These are phyloP conservation scores for Cynoglossus semilaevis DNA, from an alignment of 2,113 vertebrate species.

Conservation along the genomic window DNA sequence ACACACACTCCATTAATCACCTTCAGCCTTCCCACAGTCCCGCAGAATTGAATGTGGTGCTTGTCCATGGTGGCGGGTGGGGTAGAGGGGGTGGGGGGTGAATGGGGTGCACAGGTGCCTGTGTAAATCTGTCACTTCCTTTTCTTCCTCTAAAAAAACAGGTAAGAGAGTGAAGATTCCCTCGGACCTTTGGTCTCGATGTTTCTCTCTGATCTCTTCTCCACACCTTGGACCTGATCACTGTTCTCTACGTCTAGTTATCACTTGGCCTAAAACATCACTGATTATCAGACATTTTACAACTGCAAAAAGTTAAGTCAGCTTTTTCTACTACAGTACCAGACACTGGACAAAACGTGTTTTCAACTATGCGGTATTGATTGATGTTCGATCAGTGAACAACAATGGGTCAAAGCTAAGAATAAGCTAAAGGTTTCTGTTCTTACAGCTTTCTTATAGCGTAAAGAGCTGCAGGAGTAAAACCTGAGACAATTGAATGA, in stretches of 20 bases:
- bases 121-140: slow-evolving; percentile 63
- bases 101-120: slow-evolving; percentile 63
- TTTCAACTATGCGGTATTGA: too few species aligned
- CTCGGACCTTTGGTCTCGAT: slow-evolving; percentile 47
- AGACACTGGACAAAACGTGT: too few species aligned
- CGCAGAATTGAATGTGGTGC: slow-evolving; percentile 73
- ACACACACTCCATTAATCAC: slow-evolving; percentile 80
- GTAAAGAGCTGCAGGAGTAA: too few species aligned
- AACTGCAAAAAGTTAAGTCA: too few species aligned
- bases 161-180: slow-evolving; percentile 57
- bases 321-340: too few species aligned
- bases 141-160: slow-evolving; percentile 34
- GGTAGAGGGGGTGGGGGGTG: slow-evolving; percentile 21
- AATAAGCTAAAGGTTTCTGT: too few species aligned
- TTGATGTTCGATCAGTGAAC: too few species aligned
- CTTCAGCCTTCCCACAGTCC: slow-evolving; percentile 69
- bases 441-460: too few species aligned
- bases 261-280: slow-evolving; percentile 25
- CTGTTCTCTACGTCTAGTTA: slow-evolving; percentile 52
- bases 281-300: slow-evolving; percentile 46
- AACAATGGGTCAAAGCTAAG: too few species aligned
- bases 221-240: slow-evolving; percentile 57
- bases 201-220: slow-evolving; percentile 49
- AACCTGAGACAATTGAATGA: too few species aligned
- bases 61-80: slow-evolving; percentile 38